A percentile compares a stretch with the other conserved stretches of the same genome.
These are phyloP conservation scores for Cheilosia variabilis DNA, from an alignment of 2,888 invertebrate genomes.

Conservation along the genomic window DNA sequence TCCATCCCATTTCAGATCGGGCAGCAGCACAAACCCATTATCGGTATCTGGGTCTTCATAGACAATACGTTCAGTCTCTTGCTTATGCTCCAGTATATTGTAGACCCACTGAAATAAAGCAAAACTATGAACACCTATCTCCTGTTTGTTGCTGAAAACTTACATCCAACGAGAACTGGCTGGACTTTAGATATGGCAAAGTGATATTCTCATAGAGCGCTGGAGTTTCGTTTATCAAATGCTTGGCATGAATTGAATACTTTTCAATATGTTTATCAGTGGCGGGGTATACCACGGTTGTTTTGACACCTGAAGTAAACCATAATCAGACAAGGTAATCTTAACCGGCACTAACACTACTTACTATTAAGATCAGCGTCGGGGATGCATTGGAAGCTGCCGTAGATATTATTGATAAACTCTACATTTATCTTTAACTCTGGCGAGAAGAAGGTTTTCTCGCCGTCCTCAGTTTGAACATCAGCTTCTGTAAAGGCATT, in stretches of 20 bases:
- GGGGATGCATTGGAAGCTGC: constrained; percentile 90
- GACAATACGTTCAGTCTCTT: constrained; percentile 94
- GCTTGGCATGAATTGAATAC: constrained; percentile 89
- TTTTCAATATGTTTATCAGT: constrained; percentile 96
- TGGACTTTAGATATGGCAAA: constrained; percentile 89
- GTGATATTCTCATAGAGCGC: constrained; percentile 91
- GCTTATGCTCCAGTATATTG: constrained; percentile 96
- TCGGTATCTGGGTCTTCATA: constrained; percentile 90
- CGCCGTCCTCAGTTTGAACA: constrained; percentile 79
- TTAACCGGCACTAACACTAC: not conserved
- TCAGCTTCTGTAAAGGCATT: constrained; percentile 87
- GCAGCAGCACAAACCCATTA: constrained; percentile 93
- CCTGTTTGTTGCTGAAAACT: constrained; percentile 49
- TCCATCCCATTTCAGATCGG: constrained; percentile 99
- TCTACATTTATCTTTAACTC: constrained; percentile 86
- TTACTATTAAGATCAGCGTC: constrained; percentile 87
- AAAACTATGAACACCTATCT: not conserved
- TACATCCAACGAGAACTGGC: constrained; percentile 92
- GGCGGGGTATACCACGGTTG: constrained; percentile 96
- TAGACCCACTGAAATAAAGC: constrained; percentile 93
- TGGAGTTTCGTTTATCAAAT: constrained; percentile 93
- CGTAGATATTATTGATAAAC: constrained; percentile 93
- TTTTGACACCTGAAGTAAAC: constrained; percentile 86
- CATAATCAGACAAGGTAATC: not conserved
- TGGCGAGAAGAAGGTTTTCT: constrained; percentile 85